Evolutionary conservation across 1,140 invertebrate genomes (phyloP).

Genomic region (Wasmannia auropunctata): DNA sequence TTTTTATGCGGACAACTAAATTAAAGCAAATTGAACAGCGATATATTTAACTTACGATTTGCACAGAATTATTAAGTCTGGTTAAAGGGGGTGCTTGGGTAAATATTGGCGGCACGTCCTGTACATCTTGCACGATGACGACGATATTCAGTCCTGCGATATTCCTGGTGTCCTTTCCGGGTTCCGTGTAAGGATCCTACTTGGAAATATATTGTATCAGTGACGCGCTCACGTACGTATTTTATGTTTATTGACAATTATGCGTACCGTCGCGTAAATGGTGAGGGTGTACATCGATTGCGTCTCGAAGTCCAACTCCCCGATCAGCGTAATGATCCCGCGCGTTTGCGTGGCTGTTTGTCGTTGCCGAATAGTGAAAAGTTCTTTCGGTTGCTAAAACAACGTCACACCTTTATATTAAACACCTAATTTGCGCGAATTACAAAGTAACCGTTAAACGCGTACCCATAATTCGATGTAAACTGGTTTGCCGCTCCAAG

Average conservation of each 20-base stretch:
- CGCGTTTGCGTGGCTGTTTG: constrained; percentile 91
- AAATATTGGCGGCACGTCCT: constrained; percentile 94
- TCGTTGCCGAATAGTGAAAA: constrained; percentile 91
- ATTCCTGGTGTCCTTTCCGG: constrained; percentile 92
- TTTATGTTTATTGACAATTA: constrained; percentile 62
- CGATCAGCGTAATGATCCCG: constrained; percentile 90
- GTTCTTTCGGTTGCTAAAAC: constrained; percentile 84
- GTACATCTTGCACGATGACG: constrained; percentile 93
- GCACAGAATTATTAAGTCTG: constrained; percentile 84
- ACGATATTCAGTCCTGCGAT: constrained; percentile 92
- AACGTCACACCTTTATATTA: not conserved
- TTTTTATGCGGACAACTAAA: not conserved
- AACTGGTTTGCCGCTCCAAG: constrained; percentile 90
- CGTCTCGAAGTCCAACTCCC: constrained; percentile 93
- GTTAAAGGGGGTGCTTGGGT: constrained; percentile 92
- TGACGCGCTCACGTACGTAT: not conserved
- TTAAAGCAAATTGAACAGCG: not conserved
- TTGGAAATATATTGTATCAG: not conserved
- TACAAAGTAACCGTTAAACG: not conserved
- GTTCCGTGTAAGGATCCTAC: constrained; percentile 93
- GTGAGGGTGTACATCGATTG: constrained; percentile 93
- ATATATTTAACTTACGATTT: constrained; percentile 73
- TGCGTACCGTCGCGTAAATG: constrained; percentile 92
- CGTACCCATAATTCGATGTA: constrained; percentile 92
- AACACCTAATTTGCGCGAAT: not conserved